Conservation (phyloP, 2,888 invertebrate species). For the Caenorhabditis japonica region DNA sequence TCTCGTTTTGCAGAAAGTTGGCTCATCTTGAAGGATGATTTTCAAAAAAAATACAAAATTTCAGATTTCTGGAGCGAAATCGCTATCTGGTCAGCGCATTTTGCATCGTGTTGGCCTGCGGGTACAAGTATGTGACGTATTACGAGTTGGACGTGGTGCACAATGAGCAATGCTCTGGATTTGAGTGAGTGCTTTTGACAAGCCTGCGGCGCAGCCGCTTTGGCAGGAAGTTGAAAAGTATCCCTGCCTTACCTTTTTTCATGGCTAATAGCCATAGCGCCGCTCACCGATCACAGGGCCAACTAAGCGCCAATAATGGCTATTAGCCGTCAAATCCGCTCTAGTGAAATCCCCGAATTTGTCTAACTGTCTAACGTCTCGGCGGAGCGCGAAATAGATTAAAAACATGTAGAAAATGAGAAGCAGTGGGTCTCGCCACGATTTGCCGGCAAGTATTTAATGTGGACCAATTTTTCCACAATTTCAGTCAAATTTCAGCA, state of each 20-base stretch:
- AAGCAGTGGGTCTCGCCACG: no score
- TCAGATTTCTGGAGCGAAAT: constrained; percentile 71
- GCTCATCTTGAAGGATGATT: no score
- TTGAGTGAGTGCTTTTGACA: constrained; percentile 42
- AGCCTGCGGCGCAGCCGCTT: no score
- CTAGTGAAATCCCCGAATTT: not conserved
- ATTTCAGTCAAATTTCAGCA: no score
- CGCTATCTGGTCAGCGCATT: constrained; percentile 66
- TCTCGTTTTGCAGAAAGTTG: constrained; percentile 42
- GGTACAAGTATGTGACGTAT: constrained; percentile 74
- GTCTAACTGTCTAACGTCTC: not conserved
- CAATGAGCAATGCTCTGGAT: constrained; percentile 61
- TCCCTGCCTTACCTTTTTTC: no score
- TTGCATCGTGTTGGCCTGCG: constrained; percentile 68
- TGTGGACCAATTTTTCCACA: no score
- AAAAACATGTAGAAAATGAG: no score
- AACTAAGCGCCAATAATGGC: not conserved
- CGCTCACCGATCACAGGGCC: no score
- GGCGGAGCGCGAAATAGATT: not conserved
- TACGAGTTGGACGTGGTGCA: constrained; percentile 70
- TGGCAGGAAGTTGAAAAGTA: no score
- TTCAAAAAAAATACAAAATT: constrained; percentile 8
- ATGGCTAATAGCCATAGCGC: no score
- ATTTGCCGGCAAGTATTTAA: no score
- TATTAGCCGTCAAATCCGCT: no score